Base-by-base conservation (phyloP, 2,888 invertebrate species). In the Andricus curvator region DNA sequence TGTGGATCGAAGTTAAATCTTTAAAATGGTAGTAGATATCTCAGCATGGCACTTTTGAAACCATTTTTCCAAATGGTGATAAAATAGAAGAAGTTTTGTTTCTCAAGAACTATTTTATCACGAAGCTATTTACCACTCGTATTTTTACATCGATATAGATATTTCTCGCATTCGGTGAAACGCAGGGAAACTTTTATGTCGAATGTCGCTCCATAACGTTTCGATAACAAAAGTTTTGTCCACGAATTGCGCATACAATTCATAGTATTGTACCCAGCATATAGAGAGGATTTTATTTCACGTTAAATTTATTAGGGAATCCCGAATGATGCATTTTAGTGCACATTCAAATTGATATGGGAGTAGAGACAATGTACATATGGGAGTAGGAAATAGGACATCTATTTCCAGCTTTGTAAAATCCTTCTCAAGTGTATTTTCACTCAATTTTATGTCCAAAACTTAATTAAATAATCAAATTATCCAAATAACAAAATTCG, bases 321-420 rank as follows among this genome's bases (percentile, higher is more conserved):
- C 56, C 51, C n/a, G 70, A 56, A 74, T 56, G 56, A 56, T 74
- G 70, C 56, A 74, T 74, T 74, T 74, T 74, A 74, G 70, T 74
- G 51, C 20, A 51, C 20, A 74, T 33, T 20, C 5, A 29, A 29
- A 29, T 74, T 56, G 70, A 56, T 74, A 74, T 29, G 51, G 33
- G 33, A 74, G 29, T 33, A 56, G 20, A n/a, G 20, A 74, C 51
- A 74, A 70, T 70, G 29, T 25, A 25, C 29, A 56, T 56, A 51
- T 51, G 62, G 25, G 62, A 62, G n/a, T 62, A 62, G 25, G 13
- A 22, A 13, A 62, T 25, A 25, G 15, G 1, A 2, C 9, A 62
- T 22, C 2, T 13, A 56, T n/a, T n/a, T 56, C 9, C n/a, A 20
- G 56, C n/a, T 56, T n/a, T n/a, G n/a, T 56, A 9, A n/a, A 56